Evolutionary conservation across 2,113 vertebrate genomes (phyloP).

Genomic region (Brachyhypopomus occidentalis): DNA sequence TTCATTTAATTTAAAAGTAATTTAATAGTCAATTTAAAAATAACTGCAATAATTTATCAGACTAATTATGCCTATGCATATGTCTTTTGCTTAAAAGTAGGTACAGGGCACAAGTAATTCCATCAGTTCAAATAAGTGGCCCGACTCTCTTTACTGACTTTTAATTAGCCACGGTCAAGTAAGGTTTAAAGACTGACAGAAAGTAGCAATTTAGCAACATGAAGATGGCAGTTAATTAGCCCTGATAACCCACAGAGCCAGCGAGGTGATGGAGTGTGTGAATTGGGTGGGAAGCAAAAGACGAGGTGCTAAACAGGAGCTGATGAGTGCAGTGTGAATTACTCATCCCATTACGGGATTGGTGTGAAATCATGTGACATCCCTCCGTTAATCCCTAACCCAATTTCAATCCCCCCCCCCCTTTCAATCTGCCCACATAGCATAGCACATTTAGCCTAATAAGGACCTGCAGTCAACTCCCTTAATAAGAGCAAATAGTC

Average conservation of each 20-base stretch:
- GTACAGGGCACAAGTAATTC: background rate
- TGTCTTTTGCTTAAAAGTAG: background rate
- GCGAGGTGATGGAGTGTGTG: constrained; percentile 31
- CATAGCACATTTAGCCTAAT: no score
- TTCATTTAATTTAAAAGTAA: background rate
- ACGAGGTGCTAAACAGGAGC: constrained; percentile 38
- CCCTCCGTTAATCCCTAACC: background rate
- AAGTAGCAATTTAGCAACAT: constrained; percentile 15
- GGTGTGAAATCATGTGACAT: constrained; percentile 30
- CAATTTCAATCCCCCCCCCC: background rate
- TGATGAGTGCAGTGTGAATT: constrained; percentile 43
- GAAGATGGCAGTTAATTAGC: constrained; percentile 23
- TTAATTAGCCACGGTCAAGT: background rate
- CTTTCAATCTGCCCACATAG: background rate
- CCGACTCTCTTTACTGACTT: constrained; percentile 1
- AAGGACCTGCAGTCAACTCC: no score
- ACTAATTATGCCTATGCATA: constrained; percentile 1
- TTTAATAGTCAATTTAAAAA: background rate
- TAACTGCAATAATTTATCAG: background rate
- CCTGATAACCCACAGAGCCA: constrained; percentile 19
- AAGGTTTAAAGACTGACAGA: constrained; percentile 8
- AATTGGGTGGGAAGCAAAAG: constrained; percentile 37
- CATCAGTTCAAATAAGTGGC: constrained; percentile 17
- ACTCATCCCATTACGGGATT: constrained; percentile 43
- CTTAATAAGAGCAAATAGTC: no score